Percentiles rank a stretch among this genome's conserved stretches.
phyloP scores from a whole-genome alignment of 2,113 vertebrate species.

The Burhinus bistriatus region DNA sequence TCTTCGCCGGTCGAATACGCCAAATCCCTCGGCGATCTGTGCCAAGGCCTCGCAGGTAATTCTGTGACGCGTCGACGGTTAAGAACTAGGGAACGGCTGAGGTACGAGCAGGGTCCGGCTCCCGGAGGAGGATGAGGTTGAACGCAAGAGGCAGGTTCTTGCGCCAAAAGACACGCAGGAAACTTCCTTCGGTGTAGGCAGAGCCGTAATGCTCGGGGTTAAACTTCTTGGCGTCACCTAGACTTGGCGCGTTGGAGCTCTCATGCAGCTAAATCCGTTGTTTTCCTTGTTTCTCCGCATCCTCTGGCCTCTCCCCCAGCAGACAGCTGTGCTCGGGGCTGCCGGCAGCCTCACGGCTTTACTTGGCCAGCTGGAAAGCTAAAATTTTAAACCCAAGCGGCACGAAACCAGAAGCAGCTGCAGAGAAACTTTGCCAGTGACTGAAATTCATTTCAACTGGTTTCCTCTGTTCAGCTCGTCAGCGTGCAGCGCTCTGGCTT shows the following conservation, averaged over 20 bases:
- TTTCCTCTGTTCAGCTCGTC: neutral
- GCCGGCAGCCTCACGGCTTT: neutral
- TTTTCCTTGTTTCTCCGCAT: neutral
- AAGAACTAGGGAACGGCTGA: too few relatives aligned
- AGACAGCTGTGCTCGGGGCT: neutral
- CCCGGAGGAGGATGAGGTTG: neutral
- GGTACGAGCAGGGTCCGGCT: neutral
- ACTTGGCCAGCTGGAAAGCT: neutral
- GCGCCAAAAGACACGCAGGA: neutral
- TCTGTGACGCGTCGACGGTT: too few relatives aligned
- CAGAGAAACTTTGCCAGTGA: neutral
- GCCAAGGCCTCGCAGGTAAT: slow-evolving; percentile 1
- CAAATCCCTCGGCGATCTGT: neutral
- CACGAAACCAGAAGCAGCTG: neutral
- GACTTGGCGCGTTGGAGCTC: too few relatives aligned
- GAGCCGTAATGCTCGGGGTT: neutral
- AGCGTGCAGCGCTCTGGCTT: neutral
- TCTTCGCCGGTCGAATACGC: neutral
- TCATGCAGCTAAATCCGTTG: neutral
- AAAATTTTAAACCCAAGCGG: neutral
- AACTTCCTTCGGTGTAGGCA: neutral
- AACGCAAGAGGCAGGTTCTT: too few relatives aligned
- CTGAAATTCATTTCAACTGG: too few relatives aligned
- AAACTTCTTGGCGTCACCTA: neutral
- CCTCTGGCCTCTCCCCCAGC: neutral